Evolutionary conservation across 2,797 vertebrate species (phyloP), one percentile per base, ranked within the genome.

Genomic region (Sternarchorhynchus goeldii): DNA sequence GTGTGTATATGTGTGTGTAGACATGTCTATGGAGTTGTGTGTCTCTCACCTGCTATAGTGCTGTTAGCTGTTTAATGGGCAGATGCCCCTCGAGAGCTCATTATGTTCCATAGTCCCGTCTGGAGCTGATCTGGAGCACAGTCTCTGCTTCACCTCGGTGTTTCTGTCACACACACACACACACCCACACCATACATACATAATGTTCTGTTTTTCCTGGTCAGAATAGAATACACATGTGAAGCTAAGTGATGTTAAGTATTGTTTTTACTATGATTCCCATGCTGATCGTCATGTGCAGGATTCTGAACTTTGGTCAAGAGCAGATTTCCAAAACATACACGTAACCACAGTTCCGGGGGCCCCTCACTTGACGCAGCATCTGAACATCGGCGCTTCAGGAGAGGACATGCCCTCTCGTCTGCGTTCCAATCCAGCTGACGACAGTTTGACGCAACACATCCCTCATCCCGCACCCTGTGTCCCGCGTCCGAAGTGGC

Each of bases 71-170:
- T 87, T 82, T 92, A 91, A 88, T 84, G 89, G 84, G 74, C 87
- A 85, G 90, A 92, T 92, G 81, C 91, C 93, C 93, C 94, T 85
- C 83, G 93, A 94, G 94, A 89, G 89, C 93, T 95, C 93, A 94
- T 95, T 95, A 95, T 94, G 92, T 94, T 92, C 36, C 93, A 63
- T 69, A 73, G 68, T 66, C 73, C 76, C 34, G 50, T 76, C 79
- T 76, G 55, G 69, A 73, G 70, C 59, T 65, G 34, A 81, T 74
- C 59, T 64, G 66, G 66, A 39, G 58, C 60, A 50, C 32, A 31
- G 41, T 58, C 39, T 72, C 31, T 76, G 55, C 53, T 60, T 81
- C 76, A 76, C 66, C 79, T 69, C 73, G 50, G 56, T 76, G 8
- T 45, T 64, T 50, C 16, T n/a, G 53, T 64, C 65, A 7, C 20